phyloP scores from a whole-genome alignment of 2,888 invertebrate genomes.

The Galerucella pusilla region DNA sequence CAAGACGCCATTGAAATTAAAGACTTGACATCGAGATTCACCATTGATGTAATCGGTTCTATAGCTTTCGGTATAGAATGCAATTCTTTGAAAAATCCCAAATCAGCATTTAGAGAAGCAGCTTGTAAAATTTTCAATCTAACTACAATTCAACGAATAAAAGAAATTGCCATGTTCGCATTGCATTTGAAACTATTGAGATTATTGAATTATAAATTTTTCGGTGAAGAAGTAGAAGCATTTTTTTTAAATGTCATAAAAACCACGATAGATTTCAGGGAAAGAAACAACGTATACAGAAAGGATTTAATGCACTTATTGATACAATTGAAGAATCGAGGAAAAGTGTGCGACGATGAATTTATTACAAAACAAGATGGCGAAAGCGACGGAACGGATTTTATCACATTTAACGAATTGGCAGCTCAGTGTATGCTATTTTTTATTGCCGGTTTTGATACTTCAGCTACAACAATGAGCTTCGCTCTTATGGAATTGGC shows the following conservation, averaged over 20 bases:
- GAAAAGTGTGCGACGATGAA: constrained; percentile 44
- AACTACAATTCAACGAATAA: background rate
- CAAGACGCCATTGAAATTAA: constrained; percentile 51
- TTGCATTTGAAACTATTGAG: background rate
- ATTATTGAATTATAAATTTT: background rate
- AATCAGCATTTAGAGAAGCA: constrained; percentile 64
- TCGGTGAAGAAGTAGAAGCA: constrained; percentile 23
- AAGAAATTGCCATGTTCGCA: background rate
- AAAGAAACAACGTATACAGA: constrained; percentile 57
- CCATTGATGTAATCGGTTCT: constrained; percentile 70
- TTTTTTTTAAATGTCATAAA: constrained; percentile 55
- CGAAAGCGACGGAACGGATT: constrained; percentile 34
- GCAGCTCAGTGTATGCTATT: constrained; percentile 47
- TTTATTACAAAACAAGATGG: background rate
- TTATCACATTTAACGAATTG: constrained; percentile 31
- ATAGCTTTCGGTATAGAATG: constrained; percentile 71
- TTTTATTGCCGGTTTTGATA: constrained; percentile 52
- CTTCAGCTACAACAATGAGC: constrained; percentile 51
- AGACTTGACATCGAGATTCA: constrained; percentile 67
- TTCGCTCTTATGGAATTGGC: constrained; percentile 51
- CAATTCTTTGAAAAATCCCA: constrained; percentile 67
- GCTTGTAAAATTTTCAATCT: constrained; percentile 43
- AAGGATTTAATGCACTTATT: constrained; percentile 68
- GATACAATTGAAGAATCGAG: constrained; percentile 61
- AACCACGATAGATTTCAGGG: constrained; percentile 57